These are phyloP conservation scores for Peromyscus maniculatus DNA, from an alignment of 2,113 vertebrate species.

Conservation along the genomic window DNA sequence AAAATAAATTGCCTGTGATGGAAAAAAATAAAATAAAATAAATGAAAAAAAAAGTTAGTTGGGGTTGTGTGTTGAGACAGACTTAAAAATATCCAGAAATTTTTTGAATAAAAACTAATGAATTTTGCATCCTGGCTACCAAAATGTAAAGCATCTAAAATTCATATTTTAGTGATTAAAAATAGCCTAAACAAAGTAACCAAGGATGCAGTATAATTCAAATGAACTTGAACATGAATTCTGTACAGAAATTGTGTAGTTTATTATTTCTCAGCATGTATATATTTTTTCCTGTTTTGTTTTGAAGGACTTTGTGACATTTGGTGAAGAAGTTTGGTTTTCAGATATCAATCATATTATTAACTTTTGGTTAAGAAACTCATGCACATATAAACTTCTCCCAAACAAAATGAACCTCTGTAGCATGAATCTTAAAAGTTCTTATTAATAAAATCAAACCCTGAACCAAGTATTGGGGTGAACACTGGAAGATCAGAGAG, in stretches of 20 bases:
- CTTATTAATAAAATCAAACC: too few relatives aligned
- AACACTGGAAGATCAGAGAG: too few relatives aligned
- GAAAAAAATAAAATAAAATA: too few relatives aligned
- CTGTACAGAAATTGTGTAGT: not conserved
- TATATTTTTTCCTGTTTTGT: not conserved
- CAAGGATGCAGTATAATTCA: not conserved
- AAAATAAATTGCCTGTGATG: too few relatives aligned
- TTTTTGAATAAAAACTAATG: constrained; percentile 5
- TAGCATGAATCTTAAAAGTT: too few relatives aligned
- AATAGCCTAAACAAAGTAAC: not conserved
- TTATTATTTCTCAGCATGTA: constrained; percentile 6
- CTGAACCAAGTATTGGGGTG: too few relatives aligned
- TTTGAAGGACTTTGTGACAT: constrained; percentile 4
- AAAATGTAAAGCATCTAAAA: not conserved
- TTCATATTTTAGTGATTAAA: not conserved
- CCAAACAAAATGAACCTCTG: not conserved
- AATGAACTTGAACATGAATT: constrained; percentile 8
- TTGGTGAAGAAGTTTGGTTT: constrained; percentile 30
- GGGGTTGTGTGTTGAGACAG: not conserved
- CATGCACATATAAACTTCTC: not conserved
- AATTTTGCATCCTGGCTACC: not conserved
- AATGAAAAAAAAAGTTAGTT: not conserved
- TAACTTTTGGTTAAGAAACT: not conserved
- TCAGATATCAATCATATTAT: not conserved
- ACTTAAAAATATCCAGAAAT: not conserved